Percentiles rank a stretch among this genome's conserved stretches.
Conservation (phyloP, 2,888 invertebrate species). For the Ophion ellenae region DNA sequence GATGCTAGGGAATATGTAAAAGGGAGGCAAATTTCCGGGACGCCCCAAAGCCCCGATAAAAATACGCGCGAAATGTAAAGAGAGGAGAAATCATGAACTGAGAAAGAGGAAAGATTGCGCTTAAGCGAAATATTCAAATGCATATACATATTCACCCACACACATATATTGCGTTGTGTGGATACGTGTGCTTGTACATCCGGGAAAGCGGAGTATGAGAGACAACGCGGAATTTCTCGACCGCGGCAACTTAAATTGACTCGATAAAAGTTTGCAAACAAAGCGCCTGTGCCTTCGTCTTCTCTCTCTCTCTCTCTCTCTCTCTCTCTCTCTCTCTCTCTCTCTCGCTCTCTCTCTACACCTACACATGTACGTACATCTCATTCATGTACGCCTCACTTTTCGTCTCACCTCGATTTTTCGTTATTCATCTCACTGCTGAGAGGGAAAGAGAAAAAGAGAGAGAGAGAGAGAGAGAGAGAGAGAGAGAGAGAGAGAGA, state of each 20-base stretch:
- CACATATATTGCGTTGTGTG: neutral
- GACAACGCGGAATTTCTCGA: slow-evolving; percentile 66
- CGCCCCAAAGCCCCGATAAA: neutral
- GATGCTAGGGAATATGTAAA: slow-evolving; percentile 1
- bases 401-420: slow-evolving; percentile 55
- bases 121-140: slow-evolving; percentile 32
- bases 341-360: slow-evolving; percentile 4
- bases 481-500: slow-evolving; percentile 10
- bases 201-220: slow-evolving; percentile 56
- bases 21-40: slow-evolving; percentile 2
- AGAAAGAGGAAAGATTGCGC: slow-evolving; percentile 41
- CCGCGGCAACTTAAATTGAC: slow-evolving; percentile 83
- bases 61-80: neutral
- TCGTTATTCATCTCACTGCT: slow-evolving; percentile 52
- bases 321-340: slow-evolving; percentile 14
- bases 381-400: slow-evolving; percentile 47
- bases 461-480: neutral
- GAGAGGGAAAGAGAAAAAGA: neutral
- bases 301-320: slow-evolving; percentile 19
- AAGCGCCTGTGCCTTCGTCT: slow-evolving; percentile 76
- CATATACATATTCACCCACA: slow-evolving; percentile 1
- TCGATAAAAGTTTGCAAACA: slow-evolving; percentile 83
- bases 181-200: neutral
- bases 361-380: slow-evolving; percentile 24
- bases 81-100: slow-evolving; percentile 17